phyloP scores from a whole-genome alignment of 1,140 invertebrate genomes.

The Ephestia elutella region DNA sequence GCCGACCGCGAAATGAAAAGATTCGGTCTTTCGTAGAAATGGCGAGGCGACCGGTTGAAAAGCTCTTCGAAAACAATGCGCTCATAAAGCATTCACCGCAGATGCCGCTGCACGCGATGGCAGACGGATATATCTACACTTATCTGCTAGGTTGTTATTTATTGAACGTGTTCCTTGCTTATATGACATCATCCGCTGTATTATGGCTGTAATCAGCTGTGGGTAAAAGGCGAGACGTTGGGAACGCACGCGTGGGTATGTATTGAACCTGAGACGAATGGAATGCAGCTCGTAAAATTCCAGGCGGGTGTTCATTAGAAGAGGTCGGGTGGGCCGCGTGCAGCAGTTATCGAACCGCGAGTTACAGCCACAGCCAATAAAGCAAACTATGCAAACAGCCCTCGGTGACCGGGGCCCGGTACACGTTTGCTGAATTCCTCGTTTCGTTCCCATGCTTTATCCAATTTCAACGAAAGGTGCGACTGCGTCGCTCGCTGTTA shows the following conservation, averaged over 20 bases:
- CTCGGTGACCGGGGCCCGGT: slow-evolving; percentile 24
- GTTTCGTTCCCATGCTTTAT: slow-evolving; percentile 65
- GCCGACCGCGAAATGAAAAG: slow-evolving; percentile 63
- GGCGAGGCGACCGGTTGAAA: slow-evolving; percentile 36
- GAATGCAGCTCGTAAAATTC: slow-evolving; percentile 52
- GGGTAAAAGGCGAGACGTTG: slow-evolving; percentile 4
- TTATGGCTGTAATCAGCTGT: slow-evolving; percentile 28
- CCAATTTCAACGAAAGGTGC: slow-evolving; percentile 62
- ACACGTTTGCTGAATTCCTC: slow-evolving; percentile 55
- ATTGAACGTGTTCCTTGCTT: slow-evolving; percentile 8
- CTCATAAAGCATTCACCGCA: slow-evolving; percentile 67
- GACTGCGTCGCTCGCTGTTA: slow-evolving; percentile 44
- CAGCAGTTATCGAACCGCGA: slow-evolving; percentile 47
- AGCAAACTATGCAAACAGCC: slow-evolving; percentile 66
- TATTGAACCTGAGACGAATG: slow-evolving; percentile 34
- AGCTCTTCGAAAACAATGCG: slow-evolving; percentile 56
- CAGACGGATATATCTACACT: slow-evolving; percentile 25
- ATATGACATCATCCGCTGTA: slow-evolving; percentile 13
- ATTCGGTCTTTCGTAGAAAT: slow-evolving; percentile 38
- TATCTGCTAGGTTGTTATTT: slow-evolving; percentile 12
- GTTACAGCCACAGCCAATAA: slow-evolving; percentile 57
- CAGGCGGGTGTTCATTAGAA: slow-evolving; percentile 53
- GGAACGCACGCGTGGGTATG: slow-evolving; percentile 13
- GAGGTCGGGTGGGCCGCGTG: slow-evolving; percentile 29
- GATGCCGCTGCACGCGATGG: slow-evolving; percentile 31